Base-by-base conservation (phyloP, 2,797 vertebrate genomes). In the Heteromormyrus szaboi region DNA sequence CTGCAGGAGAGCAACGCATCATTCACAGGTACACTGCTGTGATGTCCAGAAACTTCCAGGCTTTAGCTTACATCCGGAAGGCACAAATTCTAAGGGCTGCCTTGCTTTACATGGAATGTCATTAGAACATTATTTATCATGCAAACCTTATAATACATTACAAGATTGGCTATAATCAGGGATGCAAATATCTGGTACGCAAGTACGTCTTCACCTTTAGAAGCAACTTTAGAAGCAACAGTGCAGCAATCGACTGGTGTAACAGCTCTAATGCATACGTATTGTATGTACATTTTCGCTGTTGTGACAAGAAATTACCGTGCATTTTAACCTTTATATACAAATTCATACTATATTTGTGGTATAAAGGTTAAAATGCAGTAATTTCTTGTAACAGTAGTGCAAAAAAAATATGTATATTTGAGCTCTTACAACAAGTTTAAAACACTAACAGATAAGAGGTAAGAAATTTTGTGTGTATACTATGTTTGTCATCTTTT, bases 1-100 rank as follows among this genome's bases (percentile, higher is more conserved):
- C 96, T 96, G 90, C 7, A 89, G 56, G 88, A 19, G 68, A 50
- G 46, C 17, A 87, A 8, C 3, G 53, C 29, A 2, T 72, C 59
- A 86, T 37, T 29, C 85, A 0, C 19, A 14, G 11, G n/a, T 0
- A 25, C 4, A 51, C 3, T n/a, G 48, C 6, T 22, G 41, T 4
- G 17, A 44, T 4, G 2, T 19, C 17, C 12, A 17, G 17, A 81
- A n/a, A 19, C 33, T 9, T 17, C 19, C 17, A 9, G 2, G 14
- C 72, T 46, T 79, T 79, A 79, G 19, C 8, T n/a, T 79, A 19
- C 72, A 41, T 79, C 19, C 8, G 14, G 72, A 79, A n/a, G 65
- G 0, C 25, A 33, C 65, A 68, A 68, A 33, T 68, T 68, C 12
- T 68, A 68, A 68, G 29, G 22, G 65, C 25, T 68, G 65, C 29